Base-by-base conservation (phyloP, 1,140 invertebrate genomes). In the Parapsyche elsis region DNA sequence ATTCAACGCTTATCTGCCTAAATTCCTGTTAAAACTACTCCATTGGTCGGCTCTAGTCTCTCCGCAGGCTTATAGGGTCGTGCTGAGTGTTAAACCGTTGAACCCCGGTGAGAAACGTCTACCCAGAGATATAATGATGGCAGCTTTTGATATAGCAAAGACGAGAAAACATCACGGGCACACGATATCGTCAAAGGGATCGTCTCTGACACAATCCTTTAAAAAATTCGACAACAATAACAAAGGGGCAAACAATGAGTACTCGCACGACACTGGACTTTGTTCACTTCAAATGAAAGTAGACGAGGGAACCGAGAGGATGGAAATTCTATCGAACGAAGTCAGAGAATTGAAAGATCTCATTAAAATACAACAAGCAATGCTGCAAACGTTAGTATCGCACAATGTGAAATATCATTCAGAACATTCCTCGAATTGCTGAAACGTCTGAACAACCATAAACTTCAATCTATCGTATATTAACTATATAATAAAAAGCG, bases 51-150 rank as follows among this genome's bases (percentile, higher is more conserved):
- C 94, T 0, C 84, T 95, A 30, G 91, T 95, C 0, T 92, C 94
- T 0, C 94, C 94, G 0, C 92, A 94, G 80, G 93, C 94, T 0
- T 94, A 95, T 80, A 88, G 94, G 76, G 94, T 94, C 0, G 93
- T 95, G 1, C 83, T 95, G 2, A 94, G 94, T 77, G 94, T 95
- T 0, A 93, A 94, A 84, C 94, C 94, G 0, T 87, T 95, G 14
- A 95, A 95, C 88, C 94, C 94, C 0, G 90, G 93, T 71, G 94
- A 95, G 84, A 95, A 94, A 84, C 90, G 94, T 24, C 84, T 96
- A 21, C 94, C 94, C 0, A 89, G 91, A 23, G 93, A 95, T 73
- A 92, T 95, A 78, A 90, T 95, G 83, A 91, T 92, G 86, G 91
- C 92, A 7, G 94, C 94, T 4, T 92, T 94, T 81, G 92, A 94